Base-by-base conservation (phyloP, 2,888 invertebrate species). In the Cordylochernes scorpioides region DNA sequence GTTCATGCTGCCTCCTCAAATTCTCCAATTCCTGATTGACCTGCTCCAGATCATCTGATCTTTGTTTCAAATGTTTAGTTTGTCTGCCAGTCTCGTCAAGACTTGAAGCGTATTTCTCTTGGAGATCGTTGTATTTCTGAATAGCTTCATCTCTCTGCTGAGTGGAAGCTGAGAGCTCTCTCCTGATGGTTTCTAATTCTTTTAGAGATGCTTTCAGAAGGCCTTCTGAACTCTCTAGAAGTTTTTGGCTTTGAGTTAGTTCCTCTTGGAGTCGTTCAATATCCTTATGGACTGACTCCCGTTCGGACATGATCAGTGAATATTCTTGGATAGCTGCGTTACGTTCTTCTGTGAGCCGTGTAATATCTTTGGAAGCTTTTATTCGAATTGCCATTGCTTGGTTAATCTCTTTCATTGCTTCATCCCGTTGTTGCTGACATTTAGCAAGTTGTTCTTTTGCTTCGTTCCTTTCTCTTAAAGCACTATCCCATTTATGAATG, bases 181-280 rank as follows among this genome's bases (percentile, higher is more conserved):
- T 62, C 25, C 71, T 63, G n/a, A 78, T 55, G 14, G 71, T 71
- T 52, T 77, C 77, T 41, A 36, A 33, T 51, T 66, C 64, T 36
- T 64, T 62, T 15, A 54, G 45, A 14, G 48, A 55, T 36, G 48
- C 58, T 53, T 58, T 65, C 52, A 55, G 64, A 42, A 78, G 75
- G 7, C 67, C 64, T 52, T 80, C 77, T 2, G 78, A 58, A 24
- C 68, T 63, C 21, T 73, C 70, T 32, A 68, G 67, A 39, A 73
- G 66, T 43, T 71, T 69, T 37, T 67, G 61, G 1, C 73, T 67
- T 40, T 73, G 70, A n/a, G 66, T 62, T 31, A 86, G 60, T 50
- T 86, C 86, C 46, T 88, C 88, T 4, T 80, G 73, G 31, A 91
- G 63, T 52, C 84, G 84, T 50, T 91, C 88, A 64, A 88, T 86